These are phyloP conservation scores for Bombus huntii DNA, from an alignment of 1,140 invertebrate species.

Conservation along the genomic window DNA sequence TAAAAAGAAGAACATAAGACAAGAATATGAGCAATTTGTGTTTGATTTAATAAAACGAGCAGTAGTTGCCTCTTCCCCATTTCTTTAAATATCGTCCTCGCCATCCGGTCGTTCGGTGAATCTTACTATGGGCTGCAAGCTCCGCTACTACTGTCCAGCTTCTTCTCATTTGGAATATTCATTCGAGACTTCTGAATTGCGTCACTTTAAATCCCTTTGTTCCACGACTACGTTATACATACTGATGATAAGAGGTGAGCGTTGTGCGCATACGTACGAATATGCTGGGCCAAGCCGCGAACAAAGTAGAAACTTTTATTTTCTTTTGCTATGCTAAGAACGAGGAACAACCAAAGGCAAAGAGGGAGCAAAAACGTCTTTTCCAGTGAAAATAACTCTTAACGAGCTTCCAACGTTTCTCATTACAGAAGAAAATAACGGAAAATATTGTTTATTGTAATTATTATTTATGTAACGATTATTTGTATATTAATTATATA, in stretches of 20 bases:
- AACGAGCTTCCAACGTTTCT: neutral
- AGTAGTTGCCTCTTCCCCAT: neutral
- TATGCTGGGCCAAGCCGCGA: neutral
- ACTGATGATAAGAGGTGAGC: conserved; percentile 15
- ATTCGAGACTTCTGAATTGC: conserved; percentile 30
- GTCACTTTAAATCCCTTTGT: conserved; percentile 36
- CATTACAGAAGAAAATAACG: neutral
- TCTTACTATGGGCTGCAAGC: neutral
- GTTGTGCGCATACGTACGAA: neutral
- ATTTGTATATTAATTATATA: neutral
- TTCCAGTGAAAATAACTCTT: conserved; percentile 10
- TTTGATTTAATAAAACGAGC: neutral
- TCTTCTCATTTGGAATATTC: conserved; percentile 42
- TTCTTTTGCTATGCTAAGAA: neutral
- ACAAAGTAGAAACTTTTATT: conserved; percentile 27
- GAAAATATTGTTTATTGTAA: neutral
- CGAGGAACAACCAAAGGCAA: neutral
- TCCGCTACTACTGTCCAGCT: neutral
- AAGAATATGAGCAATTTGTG: neutral
- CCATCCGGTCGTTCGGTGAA: no score
- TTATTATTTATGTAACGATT: no score
- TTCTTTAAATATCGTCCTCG: neutral
- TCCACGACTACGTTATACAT: conserved; percentile 22
- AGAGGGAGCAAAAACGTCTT: neutral
- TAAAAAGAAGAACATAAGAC: neutral